Evolutionary conservation across 2,888 invertebrate genomes (phyloP).

Genomic region (Aphrophora alni): DNA sequence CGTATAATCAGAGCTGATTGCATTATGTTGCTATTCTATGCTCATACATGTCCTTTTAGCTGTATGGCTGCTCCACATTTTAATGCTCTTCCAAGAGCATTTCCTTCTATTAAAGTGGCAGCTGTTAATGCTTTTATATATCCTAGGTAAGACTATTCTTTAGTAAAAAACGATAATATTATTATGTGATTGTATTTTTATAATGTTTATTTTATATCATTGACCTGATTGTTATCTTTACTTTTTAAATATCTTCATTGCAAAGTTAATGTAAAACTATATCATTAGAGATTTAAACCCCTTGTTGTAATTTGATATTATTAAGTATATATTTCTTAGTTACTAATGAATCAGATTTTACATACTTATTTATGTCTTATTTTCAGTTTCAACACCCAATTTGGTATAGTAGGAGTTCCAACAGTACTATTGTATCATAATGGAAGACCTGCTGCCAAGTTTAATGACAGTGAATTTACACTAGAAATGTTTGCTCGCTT

Average conservation of each 20-base stretch:
- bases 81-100: slow-evolving; percentile 87
- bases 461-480: slow-evolving; percentile 81
- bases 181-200: too few species aligned
- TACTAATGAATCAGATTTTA: too few species aligned
- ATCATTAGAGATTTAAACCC: too few species aligned
- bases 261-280: too few species aligned
- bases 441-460: slow-evolving; percentile 83
- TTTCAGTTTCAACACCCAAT: slow-evolving; percentile 81
- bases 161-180: too few species aligned
- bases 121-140: slow-evolving; percentile 88
- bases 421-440: slow-evolving; percentile 89
- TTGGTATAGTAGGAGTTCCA: slow-evolving; percentile 90
- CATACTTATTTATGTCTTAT: background rate
- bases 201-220: too few species aligned
- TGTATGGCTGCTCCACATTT: slow-evolving; percentile 88
- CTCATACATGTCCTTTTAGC: slow-evolving; percentile 89
- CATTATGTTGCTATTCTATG: slow-evolving; percentile 85
- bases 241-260: background rate
- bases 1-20: slow-evolving; percentile 64
- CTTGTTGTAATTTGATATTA: too few species aligned
- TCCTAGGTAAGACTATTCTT: slow-evolving; percentile 68
- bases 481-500: slow-evolving; percentile 81
- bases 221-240: background rate
- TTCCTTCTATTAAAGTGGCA: slow-evolving; percentile 84
- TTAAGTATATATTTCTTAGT: too few species aligned